These are phyloP conservation scores for Mungos mungo DNA, from an alignment of 2,113 vertebrate genomes.

Conservation along the genomic window DNA sequence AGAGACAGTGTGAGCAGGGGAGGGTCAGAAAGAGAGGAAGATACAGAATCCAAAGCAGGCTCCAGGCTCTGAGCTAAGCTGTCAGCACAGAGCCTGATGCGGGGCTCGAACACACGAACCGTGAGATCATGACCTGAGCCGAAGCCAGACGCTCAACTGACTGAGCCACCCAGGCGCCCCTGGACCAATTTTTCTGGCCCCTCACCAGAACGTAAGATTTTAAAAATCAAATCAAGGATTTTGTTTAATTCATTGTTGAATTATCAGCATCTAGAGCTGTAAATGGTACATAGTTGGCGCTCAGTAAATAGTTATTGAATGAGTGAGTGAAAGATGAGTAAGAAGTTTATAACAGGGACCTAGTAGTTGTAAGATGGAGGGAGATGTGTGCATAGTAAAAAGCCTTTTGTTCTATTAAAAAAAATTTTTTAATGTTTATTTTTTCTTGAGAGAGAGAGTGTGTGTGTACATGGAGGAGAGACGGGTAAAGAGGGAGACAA, in stretches of 20 bases:
- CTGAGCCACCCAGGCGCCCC: background rate
- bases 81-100: no score
- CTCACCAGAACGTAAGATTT: background rate
- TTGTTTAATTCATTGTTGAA: background rate
- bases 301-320: background rate
- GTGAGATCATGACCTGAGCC: no score
- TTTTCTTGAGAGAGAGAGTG: no score
- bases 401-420: background rate
- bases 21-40: no score
- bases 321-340: constrained; percentile 1
- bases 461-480: no score
- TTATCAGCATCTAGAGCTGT: background rate
- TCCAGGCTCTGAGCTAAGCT: no score
- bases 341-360: background rate
- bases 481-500: no score
- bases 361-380: background rate
- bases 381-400: background rate
- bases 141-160: no score
- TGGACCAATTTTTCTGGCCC: background rate
- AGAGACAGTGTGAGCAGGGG: no score
- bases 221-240: background rate
- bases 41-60: no score
- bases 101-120: no score
- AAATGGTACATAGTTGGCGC: background rate
- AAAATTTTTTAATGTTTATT: no score